These are phyloP conservation scores for Onthophagus taurus DNA, from an alignment of 1,140 invertebrate species.

Conservation along the genomic window DNA sequence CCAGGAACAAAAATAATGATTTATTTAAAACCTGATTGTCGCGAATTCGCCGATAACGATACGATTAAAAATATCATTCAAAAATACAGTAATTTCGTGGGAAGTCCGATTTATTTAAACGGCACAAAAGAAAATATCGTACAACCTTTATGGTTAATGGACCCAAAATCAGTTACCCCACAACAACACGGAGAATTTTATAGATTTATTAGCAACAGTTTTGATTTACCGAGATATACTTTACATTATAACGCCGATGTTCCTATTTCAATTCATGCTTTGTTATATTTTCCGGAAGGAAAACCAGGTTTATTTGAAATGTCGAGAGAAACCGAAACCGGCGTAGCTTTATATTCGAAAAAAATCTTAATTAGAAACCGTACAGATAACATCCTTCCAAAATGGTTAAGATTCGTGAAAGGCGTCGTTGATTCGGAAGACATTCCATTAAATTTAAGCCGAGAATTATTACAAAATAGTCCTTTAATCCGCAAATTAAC, in stretches of 20 bases:
- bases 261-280: conserved; percentile 80
- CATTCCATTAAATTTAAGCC: conserved; percentile 92
- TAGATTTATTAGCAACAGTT: conserved; percentile 74
- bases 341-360: conserved; percentile 81
- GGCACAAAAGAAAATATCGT: conserved; percentile 54
- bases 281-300: conserved; percentile 88
- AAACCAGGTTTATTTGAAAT: conserved; percentile 85
- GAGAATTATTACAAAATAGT: conserved; percentile 92
- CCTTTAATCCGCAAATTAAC: conserved; percentile 81
- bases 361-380: conserved; percentile 86
- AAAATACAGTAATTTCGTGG: conserved; percentile 96
- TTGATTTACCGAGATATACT: conserved; percentile 74
- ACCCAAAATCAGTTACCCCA: conserved; percentile 75
- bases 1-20: conserved; percentile 90
- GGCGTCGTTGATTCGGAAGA: conserved; percentile 97
- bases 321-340: conserved; percentile 68
- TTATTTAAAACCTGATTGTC: conserved; percentile 75
- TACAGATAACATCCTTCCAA: conserved; percentile 83
- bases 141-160: conserved; percentile 87
- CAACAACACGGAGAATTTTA: conserved; percentile 90
- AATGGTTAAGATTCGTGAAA: conserved; percentile 91
- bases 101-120: conserved; percentile 86
- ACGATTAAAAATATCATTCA: conserved; percentile 79
- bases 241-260: conserved; percentile 85
- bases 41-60: conserved; percentile 83